A percentile compares a stretch with the other conserved stretches of the same genome.
These are phyloP conservation scores for Orthosia cruda DNA, from an alignment of 2,888 invertebrate species.

Conservation along the genomic window DNA sequence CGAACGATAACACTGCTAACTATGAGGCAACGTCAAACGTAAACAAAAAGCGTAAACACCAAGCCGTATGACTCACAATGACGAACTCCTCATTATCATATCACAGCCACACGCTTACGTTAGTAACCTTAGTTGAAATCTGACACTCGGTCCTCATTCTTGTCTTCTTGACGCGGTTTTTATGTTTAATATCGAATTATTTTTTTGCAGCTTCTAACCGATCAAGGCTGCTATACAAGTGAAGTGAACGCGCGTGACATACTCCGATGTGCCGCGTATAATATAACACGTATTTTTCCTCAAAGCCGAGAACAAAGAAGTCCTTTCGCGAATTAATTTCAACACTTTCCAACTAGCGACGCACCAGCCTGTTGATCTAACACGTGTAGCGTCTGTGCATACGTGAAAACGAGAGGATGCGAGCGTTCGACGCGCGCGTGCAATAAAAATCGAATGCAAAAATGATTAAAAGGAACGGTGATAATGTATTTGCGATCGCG, in stretches of 20 bases:
- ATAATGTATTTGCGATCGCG: slow-evolving; percentile 92
- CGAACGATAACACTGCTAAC: slow-evolving; percentile 74
- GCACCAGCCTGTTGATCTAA: slow-evolving; percentile 89
- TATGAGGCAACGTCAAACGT: slow-evolving; percentile 80
- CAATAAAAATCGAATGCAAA: slow-evolving; percentile 89
- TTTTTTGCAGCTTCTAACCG: slow-evolving; percentile 75
- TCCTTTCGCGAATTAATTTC: slow-evolving; percentile 79
- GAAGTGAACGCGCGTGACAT: slow-evolving; percentile 83
- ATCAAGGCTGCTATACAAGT: slow-evolving; percentile 82
- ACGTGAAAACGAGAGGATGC: slow-evolving; percentile 87
- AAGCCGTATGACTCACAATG: slow-evolving; percentile 90
- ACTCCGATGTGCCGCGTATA: slow-evolving; percentile 77
- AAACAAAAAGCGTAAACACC: slow-evolving; percentile 90
- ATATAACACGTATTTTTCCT: slow-evolving; percentile 85
- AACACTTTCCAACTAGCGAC: slow-evolving; percentile 78
- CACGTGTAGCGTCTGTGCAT: slow-evolving; percentile 85
- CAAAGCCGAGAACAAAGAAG: slow-evolving; percentile 88
- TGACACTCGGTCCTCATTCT: slow-evolving; percentile 83
- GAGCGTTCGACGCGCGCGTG: slow-evolving; percentile 85
- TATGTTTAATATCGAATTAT: slow-evolving; percentile 68
- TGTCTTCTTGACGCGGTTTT: slow-evolving; percentile 77
- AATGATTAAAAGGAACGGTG: slow-evolving; percentile 91
- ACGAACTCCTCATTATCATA: slow-evolving; percentile 90
- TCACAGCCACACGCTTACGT: slow-evolving; percentile 81
- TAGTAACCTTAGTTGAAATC: slow-evolving; percentile 87